phyloP scores from a whole-genome alignment of 1,140 invertebrate genomes.

The Ephestia elutella region DNA sequence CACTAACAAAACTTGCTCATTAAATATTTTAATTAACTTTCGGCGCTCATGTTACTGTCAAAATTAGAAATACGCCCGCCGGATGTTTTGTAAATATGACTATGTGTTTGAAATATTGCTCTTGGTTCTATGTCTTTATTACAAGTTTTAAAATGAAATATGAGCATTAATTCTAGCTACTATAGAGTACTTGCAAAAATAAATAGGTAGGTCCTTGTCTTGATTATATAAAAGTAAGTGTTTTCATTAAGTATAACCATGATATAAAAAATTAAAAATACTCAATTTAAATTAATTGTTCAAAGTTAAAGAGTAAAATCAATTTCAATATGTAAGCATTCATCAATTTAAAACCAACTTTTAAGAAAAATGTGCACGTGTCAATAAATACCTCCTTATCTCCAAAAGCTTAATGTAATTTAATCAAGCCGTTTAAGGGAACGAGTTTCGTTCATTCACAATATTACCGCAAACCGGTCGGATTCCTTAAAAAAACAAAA shows the following conservation, averaged over 20 bases:
- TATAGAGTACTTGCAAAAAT: too few relatives aligned
- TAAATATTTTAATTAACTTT: conserved; percentile 71
- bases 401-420: background rate
- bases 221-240: too few relatives aligned
- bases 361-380: background rate
- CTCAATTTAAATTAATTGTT: too few relatives aligned
- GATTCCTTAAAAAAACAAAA: conserved; percentile 1
- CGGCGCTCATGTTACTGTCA: conserved; percentile 40
- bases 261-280: too few relatives aligned
- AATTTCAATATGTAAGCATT: too few relatives aligned
- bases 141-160: conserved; percentile 16
- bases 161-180: conserved; percentile 2
- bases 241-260: too few relatives aligned
- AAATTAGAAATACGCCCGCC: conserved; percentile 35
- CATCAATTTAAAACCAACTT: too few relatives aligned
- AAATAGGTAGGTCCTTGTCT: too few relatives aligned
- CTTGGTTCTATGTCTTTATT: background rate
- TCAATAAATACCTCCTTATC: conserved; percentile 1
- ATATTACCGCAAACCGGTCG: conserved; percentile 7
- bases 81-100: conserved; percentile 25
- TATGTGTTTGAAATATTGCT: conserved; percentile 6
- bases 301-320: too few relatives aligned
- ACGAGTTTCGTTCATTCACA: conserved; percentile 9
- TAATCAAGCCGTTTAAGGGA: background rate
- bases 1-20: conserved; percentile 49